Evolutionary conservation across 2,797 vertebrate genomes (phyloP).

Genomic region (Clarias platycephalus): DNA sequence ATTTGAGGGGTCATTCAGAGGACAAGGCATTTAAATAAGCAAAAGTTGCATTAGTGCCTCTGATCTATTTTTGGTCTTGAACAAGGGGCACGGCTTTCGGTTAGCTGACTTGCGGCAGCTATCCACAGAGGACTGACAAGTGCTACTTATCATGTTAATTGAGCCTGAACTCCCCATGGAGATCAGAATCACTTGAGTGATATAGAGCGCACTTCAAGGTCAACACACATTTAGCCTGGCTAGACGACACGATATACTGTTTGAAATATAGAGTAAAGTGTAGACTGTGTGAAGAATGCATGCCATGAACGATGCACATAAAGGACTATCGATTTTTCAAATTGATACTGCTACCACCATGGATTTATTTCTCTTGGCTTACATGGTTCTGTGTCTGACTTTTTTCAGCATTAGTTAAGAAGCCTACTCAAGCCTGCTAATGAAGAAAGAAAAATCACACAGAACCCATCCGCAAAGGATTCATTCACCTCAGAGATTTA

Average conservation of each 20-base stretch:
- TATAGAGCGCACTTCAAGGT: background rate
- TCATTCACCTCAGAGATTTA: background rate
- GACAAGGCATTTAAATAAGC: background rate
- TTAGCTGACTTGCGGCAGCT: slow-evolving; percentile 12
- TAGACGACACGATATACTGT: background rate
- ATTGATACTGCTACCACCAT: background rate
- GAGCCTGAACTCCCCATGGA: slow-evolving; percentile 14
- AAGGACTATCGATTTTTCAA: background rate
- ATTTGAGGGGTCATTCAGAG: background rate
- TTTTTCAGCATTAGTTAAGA: background rate
- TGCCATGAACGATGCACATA: background rate
- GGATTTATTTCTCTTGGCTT: background rate
- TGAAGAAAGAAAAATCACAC: background rate
- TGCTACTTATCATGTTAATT: slow-evolving; percentile 43
- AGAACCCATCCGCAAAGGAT: background rate
- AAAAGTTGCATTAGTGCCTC: slow-evolving; percentile 10
- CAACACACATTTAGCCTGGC: slow-evolving; percentile 1
- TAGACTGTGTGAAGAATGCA: background rate
- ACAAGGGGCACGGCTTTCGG: background rate
- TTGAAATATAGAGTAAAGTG: background rate
- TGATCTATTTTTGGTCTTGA: slow-evolving; percentile 33
- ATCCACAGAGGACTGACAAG: slow-evolving; percentile 25
- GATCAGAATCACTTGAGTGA: slow-evolving; percentile 20
- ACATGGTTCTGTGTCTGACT: background rate
- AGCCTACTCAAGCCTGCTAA: background rate